Evolutionary conservation across 1,140 invertebrate species (phyloP).

Genomic region (Cydia pomonella): DNA sequence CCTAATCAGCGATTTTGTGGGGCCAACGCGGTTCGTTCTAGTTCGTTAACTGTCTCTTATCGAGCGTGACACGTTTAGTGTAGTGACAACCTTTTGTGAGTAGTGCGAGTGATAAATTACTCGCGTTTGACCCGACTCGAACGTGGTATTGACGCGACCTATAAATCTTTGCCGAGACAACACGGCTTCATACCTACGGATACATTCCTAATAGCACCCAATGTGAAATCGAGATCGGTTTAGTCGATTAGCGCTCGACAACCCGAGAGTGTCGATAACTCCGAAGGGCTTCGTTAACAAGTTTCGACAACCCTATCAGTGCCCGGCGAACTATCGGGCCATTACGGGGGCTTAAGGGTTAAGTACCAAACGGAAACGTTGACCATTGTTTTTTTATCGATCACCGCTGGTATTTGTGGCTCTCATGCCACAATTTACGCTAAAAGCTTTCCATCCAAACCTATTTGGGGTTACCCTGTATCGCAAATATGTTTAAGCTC

Average conservation of each 20-base stretch:
- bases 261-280: constrained; percentile 10
- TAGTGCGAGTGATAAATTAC: constrained; percentile 29
- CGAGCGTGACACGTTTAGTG: constrained; percentile 15
- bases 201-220: constrained; percentile 17
- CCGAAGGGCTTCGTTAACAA: constrained; percentile 28
- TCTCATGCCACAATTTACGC: not conserved
- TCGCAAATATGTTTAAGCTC: constrained; percentile 23
- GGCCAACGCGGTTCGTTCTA: constrained; percentile 16
- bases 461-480: constrained; percentile 21
- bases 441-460: constrained; percentile 31
- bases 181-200: constrained; percentile 20
- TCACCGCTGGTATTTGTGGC: constrained; percentile 11
- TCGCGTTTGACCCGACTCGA: constrained; percentile 16
- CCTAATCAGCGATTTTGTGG: constrained; percentile 15
- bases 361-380: not conserved
- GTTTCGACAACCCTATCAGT: constrained; percentile 27
- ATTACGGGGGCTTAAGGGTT: constrained; percentile 6
- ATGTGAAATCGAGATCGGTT: constrained; percentile 21
- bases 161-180: constrained; percentile 25
- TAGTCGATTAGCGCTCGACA: constrained; percentile 25
- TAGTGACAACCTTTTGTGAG: constrained; percentile 28
- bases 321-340: not conserved
- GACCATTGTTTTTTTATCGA: constrained; percentile 33
- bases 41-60: constrained; percentile 28
- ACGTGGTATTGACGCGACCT: constrained; percentile 25